phyloP scores from a whole-genome alignment of 2,113 vertebrate genomes.

The Lagopus muta region DNA sequence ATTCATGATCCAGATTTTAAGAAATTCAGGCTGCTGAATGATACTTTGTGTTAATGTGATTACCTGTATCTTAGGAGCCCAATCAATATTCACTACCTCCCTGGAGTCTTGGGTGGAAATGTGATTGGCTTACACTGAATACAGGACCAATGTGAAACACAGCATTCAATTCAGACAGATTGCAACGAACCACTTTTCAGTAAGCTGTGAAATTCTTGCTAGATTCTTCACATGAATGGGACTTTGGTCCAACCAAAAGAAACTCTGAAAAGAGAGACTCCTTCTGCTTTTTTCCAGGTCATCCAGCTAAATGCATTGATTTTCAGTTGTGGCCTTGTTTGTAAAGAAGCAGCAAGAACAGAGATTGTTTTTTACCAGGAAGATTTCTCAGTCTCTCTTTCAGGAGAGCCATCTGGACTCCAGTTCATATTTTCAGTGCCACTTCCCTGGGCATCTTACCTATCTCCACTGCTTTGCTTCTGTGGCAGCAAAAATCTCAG shows the following conservation, averaged over 20 bases:
- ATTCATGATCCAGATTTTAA: neutral
- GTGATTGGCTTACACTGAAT: neutral
- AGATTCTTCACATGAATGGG: constrained; percentile 34
- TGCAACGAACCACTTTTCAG: constrained; percentile 24
- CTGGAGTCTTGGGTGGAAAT: constrained; percentile 5
- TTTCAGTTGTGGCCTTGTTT: neutral
- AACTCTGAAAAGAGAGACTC: constrained; percentile 19
- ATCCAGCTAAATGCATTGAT: constrained; percentile 49
- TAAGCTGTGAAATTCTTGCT: constrained; percentile 53
- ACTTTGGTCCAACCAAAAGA: constrained; percentile 33
- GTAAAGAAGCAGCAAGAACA: constrained; percentile 52
- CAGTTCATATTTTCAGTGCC: constrained; percentile 39
- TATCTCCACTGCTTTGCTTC: neutral
- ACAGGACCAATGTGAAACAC: constrained; percentile 11
- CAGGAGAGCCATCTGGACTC: constrained; percentile 52
- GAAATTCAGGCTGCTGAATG: neutral
- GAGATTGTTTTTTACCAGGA: constrained; percentile 33
- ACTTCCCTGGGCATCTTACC: constrained; percentile 46
- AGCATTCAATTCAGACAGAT: neutral
- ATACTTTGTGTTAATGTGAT: neutral
- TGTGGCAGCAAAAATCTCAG: constrained; percentile 16
- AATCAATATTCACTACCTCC: constrained; percentile 16
- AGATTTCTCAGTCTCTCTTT: constrained; percentile 33
- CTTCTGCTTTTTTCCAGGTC: constrained; percentile 35
- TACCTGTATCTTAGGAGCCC: neutral